Conservation (phyloP, 1,140 invertebrate species). For the Lycorma delicatula region DNA sequence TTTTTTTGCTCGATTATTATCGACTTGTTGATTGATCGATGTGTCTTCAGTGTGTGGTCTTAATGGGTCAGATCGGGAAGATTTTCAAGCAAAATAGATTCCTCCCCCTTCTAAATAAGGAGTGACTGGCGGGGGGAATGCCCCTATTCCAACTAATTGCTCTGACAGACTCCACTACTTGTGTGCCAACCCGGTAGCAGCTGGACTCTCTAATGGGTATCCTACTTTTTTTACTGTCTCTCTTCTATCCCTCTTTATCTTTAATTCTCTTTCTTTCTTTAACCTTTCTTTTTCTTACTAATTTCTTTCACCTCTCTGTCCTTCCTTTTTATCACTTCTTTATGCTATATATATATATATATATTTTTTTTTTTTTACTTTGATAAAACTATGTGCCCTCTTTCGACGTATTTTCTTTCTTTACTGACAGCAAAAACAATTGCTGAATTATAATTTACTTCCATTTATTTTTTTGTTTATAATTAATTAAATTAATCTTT, state of each 20-base stretch:
- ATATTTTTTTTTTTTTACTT: neutral
- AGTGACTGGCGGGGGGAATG: too few relatives aligned
- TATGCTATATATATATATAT: neutral
- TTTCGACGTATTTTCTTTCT: slow-evolving; percentile 2
- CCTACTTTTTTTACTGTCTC: neutral
- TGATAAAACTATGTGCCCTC: too few relatives aligned
- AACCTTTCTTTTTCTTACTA: neutral
- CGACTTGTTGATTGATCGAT: too few relatives aligned
- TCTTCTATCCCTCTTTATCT: neutral
- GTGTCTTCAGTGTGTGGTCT: too few relatives aligned
- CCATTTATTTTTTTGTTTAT: neutral
- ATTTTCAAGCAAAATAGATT: too few relatives aligned
- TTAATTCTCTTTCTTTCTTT: neutral
- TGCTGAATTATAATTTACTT: neutral
- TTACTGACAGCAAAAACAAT: slow-evolving; percentile 6
- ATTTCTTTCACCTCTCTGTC: neutral
- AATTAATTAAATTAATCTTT: too few relatives aligned
- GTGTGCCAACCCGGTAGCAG: too few relatives aligned
- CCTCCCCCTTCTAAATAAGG: too few relatives aligned
- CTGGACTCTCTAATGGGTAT: neutral
- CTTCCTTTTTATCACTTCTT: neutral
- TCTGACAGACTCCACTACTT: too few relatives aligned
- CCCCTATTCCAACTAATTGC: too few relatives aligned
- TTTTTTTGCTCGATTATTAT: too few relatives aligned
- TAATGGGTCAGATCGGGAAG: too few relatives aligned